phyloP scores from a whole-genome alignment of 1,140 invertebrate genomes.

The Microvelia longipes region DNA sequence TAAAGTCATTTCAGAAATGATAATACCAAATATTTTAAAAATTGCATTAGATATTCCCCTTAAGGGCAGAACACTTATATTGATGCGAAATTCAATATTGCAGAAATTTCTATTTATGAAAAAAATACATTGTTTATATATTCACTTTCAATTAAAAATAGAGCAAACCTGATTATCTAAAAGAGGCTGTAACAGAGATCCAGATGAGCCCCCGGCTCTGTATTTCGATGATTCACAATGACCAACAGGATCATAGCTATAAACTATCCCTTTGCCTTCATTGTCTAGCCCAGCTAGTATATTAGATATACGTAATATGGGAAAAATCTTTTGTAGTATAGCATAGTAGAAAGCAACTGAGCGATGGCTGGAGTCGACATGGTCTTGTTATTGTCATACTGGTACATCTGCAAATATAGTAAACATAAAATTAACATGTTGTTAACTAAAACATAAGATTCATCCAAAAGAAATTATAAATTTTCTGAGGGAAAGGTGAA shows the following conservation, averaged over 20 bases:
- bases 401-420: constrained; percentile 59
- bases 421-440: not conserved
- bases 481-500: no score
- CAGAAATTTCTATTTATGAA: no score
- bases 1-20: no score
- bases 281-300: constrained; percentile 77
- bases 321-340: constrained; percentile 96
- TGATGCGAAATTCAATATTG: no score
- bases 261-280: constrained; percentile 84
- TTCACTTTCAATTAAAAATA: no score
- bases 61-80: no score
- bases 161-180: constrained; percentile 80
- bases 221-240: constrained; percentile 69
- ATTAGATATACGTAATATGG: constrained; percentile 95
- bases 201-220: constrained; percentile 69
- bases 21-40: no score
- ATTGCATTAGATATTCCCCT: no score
- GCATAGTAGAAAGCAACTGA: constrained; percentile 86
- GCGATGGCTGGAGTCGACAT: constrained; percentile 86
- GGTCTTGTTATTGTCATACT: constrained; percentile 83
- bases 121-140: no score
- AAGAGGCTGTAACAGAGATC: constrained; percentile 62
- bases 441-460: not conserved
- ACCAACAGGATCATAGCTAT: constrained; percentile 93
- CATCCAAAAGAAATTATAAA: no score